Evolutionary conservation across 2,113 vertebrate genomes (phyloP), one percentile per base, ranked within the genome.

Genomic region (Python bivittatus): DNA sequence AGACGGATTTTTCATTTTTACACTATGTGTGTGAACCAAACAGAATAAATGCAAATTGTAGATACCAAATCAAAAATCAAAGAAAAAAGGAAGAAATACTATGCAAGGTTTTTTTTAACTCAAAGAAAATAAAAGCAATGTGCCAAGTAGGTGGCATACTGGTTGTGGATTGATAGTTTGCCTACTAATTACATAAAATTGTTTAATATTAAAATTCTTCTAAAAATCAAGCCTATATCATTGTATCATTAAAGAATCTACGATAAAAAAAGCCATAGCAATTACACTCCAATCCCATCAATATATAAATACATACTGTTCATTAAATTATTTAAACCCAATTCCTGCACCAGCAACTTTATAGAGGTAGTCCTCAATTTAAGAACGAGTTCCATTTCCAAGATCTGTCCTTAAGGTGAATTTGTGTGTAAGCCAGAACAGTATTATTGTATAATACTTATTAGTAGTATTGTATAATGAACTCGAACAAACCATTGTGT

Each of bases 1-100:
- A 94, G 95, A 83, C 93, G 91, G 89, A 92, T 92, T 96, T 93
- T 93, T 88, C 95, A 92, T 93, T 91, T 93, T 91, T 94, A 92
- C 93, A 93, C 95, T 92, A 93, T 86, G 93, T 38, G 56, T 91
- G 10, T 11, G 84, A 95, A 58, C 48, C 5, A 48, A 48, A 48
- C 90, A 94, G 92, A 90, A 95, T 95, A 94, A 93, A 52, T 88
- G 61, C 33, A n/a, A 15, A 56, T 13, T 53, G 17, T 17, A 79
- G 72, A 79, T 79, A 60, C 20, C n/a, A 61, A n/a, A 29, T 57
- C n/a, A 42, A 33, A 22, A 84, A 27, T n/a, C 38, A 60, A 22
- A 29, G 3, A 27, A 56, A 84, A 29, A 85, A 68, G 56, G 42
- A 57, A 61, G 23, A 60, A 61, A 27, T 60, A 85, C 25, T 58